phyloP scores from a whole-genome alignment of 1,140 invertebrate species.

The Anastatus disparis region DNA sequence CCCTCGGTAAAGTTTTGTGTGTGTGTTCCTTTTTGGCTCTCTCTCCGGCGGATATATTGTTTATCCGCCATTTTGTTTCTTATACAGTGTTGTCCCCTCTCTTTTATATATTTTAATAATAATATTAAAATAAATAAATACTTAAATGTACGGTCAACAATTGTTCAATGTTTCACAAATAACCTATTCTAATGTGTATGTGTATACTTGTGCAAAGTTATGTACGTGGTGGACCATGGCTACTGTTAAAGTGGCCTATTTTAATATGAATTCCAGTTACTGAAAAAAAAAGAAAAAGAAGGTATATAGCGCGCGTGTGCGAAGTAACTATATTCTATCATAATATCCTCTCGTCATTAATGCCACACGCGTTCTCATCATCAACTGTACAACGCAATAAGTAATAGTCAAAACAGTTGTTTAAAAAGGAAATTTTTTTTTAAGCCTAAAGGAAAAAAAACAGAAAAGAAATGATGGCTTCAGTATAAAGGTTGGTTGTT shows the following conservation, averaged over 20 bases:
- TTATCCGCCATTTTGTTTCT: conserved; percentile 66
- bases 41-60: conserved; percentile 50
- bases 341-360: not conserved
- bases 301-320: not conserved
- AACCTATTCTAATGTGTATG: not conserved
- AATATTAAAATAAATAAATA: not conserved
- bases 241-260: conserved; percentile 42
- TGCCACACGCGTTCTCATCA: not conserved
- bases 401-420: not conserved
- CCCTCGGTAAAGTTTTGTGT: no score
- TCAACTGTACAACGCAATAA: not conserved
- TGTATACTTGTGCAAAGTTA: not conserved
- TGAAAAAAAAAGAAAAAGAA: no score
- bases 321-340: not conserved
- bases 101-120: no score
- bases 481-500: conserved; percentile 7
- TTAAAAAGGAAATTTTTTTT: no score
- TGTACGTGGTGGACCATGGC: conserved; percentile 51
- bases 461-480: conserved; percentile 20
- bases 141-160: not conserved
- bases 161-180: not conserved
- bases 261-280: conserved; percentile 51
- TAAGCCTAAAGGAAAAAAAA: no score
- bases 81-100: conserved; percentile 41
- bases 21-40: no score